phyloP scores from a whole-genome alignment of 2,888 invertebrate species.

The Mesorhabditis sp. region DNA sequence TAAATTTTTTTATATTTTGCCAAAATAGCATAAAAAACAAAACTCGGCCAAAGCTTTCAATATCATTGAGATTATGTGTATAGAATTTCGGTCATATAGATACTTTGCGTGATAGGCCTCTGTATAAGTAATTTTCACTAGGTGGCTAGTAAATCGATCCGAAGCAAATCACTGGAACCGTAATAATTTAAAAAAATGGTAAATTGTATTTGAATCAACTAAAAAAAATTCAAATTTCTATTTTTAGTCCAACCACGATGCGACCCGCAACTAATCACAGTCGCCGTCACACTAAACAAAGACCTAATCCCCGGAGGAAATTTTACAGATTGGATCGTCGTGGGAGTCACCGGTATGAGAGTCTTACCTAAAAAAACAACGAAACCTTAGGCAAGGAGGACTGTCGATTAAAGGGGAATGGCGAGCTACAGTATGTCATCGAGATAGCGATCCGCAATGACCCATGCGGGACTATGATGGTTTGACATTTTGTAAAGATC shows the following conservation, averaged over 20 bases:
- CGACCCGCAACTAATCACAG: constrained; percentile 45
- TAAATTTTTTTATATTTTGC: too few species aligned
- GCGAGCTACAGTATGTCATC: constrained; percentile 53
- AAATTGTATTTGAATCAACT: too few species aligned
- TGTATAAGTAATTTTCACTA: too few species aligned
- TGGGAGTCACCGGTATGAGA: constrained; percentile 51
- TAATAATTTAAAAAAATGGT: too few species aligned
- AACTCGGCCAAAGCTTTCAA: too few species aligned
- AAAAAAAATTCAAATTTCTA: too few species aligned
- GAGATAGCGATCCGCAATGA: constrained; percentile 56
- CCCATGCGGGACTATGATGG: constrained; percentile 53
- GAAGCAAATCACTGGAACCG: too few species aligned
- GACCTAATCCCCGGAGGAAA: constrained; percentile 36
- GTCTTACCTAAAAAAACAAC: neutral
- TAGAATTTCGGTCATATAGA: too few species aligned
- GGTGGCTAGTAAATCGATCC: too few species aligned
- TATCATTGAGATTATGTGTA: too few species aligned
- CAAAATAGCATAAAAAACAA: too few species aligned
- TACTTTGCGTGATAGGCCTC: too few species aligned
- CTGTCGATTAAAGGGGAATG: constrained; percentile 53
- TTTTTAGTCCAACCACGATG: constrained; percentile 47
- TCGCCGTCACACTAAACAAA: constrained; percentile 49
- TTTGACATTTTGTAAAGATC: constrained; percentile 13
- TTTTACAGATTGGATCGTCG: constrained; percentile 53
- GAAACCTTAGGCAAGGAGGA: constrained; percentile 34